Conservation (phyloP, 2,113 vertebrate species). For the Verasper variegatus region DNA sequence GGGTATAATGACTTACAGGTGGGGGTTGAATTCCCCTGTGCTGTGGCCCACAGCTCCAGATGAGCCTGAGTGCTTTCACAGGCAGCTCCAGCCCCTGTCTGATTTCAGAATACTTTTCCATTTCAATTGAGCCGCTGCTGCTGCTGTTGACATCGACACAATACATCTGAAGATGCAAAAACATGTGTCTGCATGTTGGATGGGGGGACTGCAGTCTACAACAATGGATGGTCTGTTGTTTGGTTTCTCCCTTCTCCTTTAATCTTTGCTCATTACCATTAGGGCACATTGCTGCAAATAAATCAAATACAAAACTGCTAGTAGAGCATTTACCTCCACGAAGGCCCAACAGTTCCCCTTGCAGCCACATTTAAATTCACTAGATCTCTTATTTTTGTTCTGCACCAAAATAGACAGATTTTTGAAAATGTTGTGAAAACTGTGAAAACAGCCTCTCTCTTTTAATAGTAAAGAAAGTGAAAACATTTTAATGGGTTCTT, state of each 20-base stretch:
- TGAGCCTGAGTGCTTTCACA: constrained; percentile 75
- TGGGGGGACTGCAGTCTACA: neutral
- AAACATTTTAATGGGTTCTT: too few relatives aligned
- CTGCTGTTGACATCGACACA: constrained; percentile 57
- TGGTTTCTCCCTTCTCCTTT: neutral
- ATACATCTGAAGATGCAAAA: constrained; percentile 69
- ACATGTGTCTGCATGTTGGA: constrained; percentile 22
- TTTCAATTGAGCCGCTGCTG: constrained; percentile 63
- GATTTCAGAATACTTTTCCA: constrained; percentile 72
- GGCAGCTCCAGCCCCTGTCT: constrained; percentile 60
- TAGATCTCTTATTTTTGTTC: too few relatives aligned
- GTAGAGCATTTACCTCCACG: too few relatives aligned
- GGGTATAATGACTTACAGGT: constrained; percentile 80
- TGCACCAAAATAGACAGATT: too few relatives aligned
- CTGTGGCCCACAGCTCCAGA: constrained; percentile 69
- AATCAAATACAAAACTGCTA: too few relatives aligned
- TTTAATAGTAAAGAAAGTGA: too few relatives aligned
- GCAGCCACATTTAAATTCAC: too few relatives aligned
- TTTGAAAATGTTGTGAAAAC: too few relatives aligned
- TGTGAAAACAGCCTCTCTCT: too few relatives aligned
- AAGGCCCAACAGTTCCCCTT: too few relatives aligned
- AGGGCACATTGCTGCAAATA: too few relatives aligned
- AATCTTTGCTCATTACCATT: neutral
- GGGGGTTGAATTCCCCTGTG: constrained; percentile 65
- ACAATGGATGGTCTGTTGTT: constrained; percentile 44